Conservation (phyloP, 2,113 vertebrate species). For the Uropsilus gracilis region DNA sequence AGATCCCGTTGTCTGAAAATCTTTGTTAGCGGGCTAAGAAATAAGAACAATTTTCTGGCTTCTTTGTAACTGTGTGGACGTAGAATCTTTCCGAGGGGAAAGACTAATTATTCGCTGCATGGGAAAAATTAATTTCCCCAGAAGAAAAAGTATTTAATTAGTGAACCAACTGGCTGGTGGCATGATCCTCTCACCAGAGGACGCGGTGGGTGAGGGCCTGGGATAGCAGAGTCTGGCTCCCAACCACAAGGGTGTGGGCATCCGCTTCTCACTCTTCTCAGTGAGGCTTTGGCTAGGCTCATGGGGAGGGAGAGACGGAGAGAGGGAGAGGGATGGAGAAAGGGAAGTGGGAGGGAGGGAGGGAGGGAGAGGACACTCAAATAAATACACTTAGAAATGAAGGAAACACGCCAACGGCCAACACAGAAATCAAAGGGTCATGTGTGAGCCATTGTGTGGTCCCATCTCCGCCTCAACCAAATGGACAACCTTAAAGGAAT, state of each 20-base stretch:
- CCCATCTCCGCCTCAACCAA: background rate
- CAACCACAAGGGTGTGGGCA: background rate
- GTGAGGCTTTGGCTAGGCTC: too few species aligned
- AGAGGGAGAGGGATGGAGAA: too few species aligned
- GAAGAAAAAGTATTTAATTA: conserved; percentile 29
- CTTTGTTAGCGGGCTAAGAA: background rate
- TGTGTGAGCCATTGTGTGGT: background rate
- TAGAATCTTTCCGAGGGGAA: background rate
- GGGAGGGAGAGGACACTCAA: background rate
- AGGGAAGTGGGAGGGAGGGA: too few species aligned
- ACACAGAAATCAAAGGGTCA: background rate
- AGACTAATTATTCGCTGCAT: background rate
- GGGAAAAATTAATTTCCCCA: background rate
- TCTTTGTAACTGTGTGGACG: background rate
- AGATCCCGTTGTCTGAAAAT: background rate
- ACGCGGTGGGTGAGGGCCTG: too few species aligned
- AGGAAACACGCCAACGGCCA: background rate
- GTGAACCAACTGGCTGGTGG: background rate
- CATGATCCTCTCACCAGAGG: background rate
- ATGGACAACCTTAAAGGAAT: background rate
- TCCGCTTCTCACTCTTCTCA: too few species aligned
- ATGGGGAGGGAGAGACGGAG: too few species aligned
- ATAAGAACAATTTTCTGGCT: background rate
- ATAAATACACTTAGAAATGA: background rate
- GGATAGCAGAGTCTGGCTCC: background rate